Evolutionary conservation across 2,113 vertebrate genomes (phyloP).

Genomic region (Zingel zingel): DNA sequence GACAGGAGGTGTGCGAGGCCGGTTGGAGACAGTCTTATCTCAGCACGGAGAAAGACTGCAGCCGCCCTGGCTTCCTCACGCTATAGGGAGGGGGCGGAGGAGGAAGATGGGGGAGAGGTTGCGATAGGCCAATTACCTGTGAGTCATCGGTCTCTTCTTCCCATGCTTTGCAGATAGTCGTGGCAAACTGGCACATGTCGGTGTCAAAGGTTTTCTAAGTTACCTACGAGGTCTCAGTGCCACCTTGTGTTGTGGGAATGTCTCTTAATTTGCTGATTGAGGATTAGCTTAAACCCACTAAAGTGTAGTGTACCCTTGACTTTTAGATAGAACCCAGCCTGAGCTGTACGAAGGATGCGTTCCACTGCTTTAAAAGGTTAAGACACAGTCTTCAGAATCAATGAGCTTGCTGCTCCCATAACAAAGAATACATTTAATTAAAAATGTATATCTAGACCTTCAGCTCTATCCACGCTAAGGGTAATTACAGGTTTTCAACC

Average conservation of each 20-base stretch:
- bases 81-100: slow-evolving; percentile 68
- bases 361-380: slow-evolving; percentile 29
- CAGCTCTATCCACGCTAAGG: background rate
- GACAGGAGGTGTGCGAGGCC: slow-evolving; percentile 85
- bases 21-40: slow-evolving; percentile 88
- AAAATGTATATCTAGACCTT: slow-evolving; percentile 11
- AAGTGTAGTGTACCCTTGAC: slow-evolving; percentile 3
- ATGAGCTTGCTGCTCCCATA: slow-evolving; percentile 7
- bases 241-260: slow-evolving; percentile 63
- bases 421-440: slow-evolving; percentile 28
- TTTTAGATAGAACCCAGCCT: slow-evolving; percentile 17
- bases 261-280: slow-evolving; percentile 14
- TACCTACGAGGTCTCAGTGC: slow-evolving; percentile 67
- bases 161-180: slow-evolving; percentile 43
- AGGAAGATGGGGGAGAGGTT: slow-evolving; percentile 59
- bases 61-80: slow-evolving; percentile 83
- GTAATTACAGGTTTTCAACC: slow-evolving; percentile 28
- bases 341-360: slow-evolving; percentile 1
- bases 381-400: slow-evolving; percentile 22
- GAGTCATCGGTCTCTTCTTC: slow-evolving; percentile 75
- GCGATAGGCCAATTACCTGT: slow-evolving; percentile 77
- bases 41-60: slow-evolving; percentile 76
- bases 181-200: slow-evolving; percentile 37
- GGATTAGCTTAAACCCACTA: background rate
- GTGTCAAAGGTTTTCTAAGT: slow-evolving; percentile 62